These are phyloP conservation scores for Rhynchophorus ferrugineus DNA, from an alignment of 1,140 invertebrate species.

Conservation along the genomic window DNA sequence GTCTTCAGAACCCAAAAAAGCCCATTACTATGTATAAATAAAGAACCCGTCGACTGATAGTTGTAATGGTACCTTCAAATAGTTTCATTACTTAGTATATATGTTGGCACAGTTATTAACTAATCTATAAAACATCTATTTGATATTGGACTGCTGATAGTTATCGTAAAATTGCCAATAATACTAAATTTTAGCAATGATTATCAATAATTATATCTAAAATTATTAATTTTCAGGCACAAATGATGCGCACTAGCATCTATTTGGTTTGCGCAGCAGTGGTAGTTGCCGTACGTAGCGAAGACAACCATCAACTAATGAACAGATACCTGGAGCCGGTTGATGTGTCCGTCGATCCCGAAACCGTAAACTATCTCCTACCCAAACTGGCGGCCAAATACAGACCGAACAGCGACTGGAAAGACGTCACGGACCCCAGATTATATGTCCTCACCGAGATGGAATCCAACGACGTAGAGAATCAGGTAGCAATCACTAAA, in stretches of 20 bases:
- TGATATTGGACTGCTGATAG: no score
- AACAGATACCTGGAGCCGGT: constrained; percentile 27
- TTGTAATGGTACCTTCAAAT: no score
- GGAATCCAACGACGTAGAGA: constrained; percentile 30
- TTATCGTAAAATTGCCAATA: no score
- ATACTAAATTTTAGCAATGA: no score
- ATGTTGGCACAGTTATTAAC: no score
- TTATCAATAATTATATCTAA: no score
- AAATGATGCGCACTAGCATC: constrained; percentile 35
- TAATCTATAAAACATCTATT: no score
- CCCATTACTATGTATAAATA: no score
- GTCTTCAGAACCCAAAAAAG: no score
- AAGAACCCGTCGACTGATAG: no score
- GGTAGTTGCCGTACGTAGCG: constrained; percentile 29
- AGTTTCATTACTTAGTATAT: no score
- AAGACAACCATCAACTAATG: constrained; percentile 28
- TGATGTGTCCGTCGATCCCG: constrained; percentile 33
- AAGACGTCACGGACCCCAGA: constrained; percentile 31
- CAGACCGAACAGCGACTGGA: constrained; percentile 32
- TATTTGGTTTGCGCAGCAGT: constrained; percentile 36
- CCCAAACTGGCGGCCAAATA: constrained; percentile 40
- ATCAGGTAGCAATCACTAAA: no score
- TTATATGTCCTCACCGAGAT: constrained; percentile 38
- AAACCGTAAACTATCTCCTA: constrained; percentile 37
- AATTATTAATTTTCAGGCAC: constrained; percentile 30